A percentile compares a stretch with the other conserved stretches of the same genome.
Conservation (phyloP, 2,113 vertebrate genomes). For the Corythaixoides concolor region DNA sequence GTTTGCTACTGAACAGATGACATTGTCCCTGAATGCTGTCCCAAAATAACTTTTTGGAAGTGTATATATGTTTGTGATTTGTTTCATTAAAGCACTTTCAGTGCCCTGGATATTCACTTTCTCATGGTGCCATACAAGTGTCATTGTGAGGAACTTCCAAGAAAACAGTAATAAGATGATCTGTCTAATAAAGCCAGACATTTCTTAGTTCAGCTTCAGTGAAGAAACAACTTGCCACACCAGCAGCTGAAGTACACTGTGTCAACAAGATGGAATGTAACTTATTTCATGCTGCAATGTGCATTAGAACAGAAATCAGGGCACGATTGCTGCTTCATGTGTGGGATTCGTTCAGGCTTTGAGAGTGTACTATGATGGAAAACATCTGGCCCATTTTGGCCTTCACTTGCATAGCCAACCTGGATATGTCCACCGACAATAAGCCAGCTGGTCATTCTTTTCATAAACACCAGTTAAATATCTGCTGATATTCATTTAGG, state of each 20-base stretch:
- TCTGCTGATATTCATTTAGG: not conserved
- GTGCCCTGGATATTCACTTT: slow-evolving; percentile 32
- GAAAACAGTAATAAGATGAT: slow-evolving; percentile 52
- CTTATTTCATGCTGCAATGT: slow-evolving; percentile 57
- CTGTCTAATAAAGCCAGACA: slow-evolving; percentile 46
- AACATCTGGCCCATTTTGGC: slow-evolving; percentile 55
- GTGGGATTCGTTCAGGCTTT: slow-evolving; percentile 5
- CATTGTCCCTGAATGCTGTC: not conserved
- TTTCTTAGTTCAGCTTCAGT: slow-evolving; percentile 54
- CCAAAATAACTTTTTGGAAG: not conserved
- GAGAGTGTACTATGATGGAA: slow-evolving; percentile 27
- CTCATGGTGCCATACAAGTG: not conserved
- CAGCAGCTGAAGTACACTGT: slow-evolving; percentile 41
- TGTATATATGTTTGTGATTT: not conserved
- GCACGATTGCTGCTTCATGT: not conserved
- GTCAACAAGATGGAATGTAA: slow-evolving; percentile 68
- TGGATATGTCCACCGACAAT: not conserved
- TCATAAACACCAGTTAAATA: slow-evolving; percentile 1
- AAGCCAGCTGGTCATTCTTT: slow-evolving; percentile 18
- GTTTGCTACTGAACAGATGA: not conserved
- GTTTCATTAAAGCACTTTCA: not conserved
- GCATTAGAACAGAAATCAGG: slow-evolving; percentile 40
- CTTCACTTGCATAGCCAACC: not conserved
- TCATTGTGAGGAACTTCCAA: slow-evolving; percentile 23
- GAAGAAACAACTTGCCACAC: slow-evolving; percentile 54